Percentiles rank a stretch among this genome's conserved stretches.
Evolutionary conservation across 2,113 vertebrate genomes (phyloP).

Genomic region (Rousettus leschenaultii): DNA sequence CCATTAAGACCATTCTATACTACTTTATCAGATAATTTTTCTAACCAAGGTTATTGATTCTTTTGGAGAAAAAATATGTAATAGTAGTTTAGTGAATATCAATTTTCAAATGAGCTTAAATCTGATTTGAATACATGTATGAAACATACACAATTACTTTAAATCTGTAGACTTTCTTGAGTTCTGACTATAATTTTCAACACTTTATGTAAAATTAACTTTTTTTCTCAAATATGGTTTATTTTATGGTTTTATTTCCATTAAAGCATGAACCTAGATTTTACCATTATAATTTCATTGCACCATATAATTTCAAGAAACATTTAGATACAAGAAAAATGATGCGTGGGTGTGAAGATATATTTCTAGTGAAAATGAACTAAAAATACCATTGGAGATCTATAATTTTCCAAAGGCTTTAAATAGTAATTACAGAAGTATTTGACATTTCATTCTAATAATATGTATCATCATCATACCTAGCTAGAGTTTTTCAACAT

Average conservation of each 20-base stretch:
- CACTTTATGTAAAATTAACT: slow-evolving; percentile 26
- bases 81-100: slow-evolving; percentile 19
- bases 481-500: not conserved
- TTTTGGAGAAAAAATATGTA: not conserved
- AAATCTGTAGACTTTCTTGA: not conserved
- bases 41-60: slow-evolving; percentile 52
- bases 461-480: not conserved
- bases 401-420: slow-evolving; percentile 60
- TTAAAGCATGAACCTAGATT: slow-evolving; percentile 48
- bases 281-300: slow-evolving; percentile 55
- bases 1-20: not conserved
- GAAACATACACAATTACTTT: not conserved
- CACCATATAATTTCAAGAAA: slow-evolving; percentile 60
- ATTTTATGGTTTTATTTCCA: slow-evolving; percentile 48
- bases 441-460: slow-evolving; percentile 38
- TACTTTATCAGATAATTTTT: slow-evolving; percentile 57
- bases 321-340: slow-evolving; percentile 60
- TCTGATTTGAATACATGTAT: not conserved
- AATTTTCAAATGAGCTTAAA: slow-evolving; percentile 33
- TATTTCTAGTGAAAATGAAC: slow-evolving; percentile 53
- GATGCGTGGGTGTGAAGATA: slow-evolving; percentile 47
- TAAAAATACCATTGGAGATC: slow-evolving; percentile 56
- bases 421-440: not conserved
- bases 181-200: not conserved
- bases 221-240: slow-evolving; percentile 27